These are phyloP conservation scores for Tetramorium bicarinatum DNA, from an alignment of 2,888 invertebrate genomes.

Conservation along the genomic window DNA sequence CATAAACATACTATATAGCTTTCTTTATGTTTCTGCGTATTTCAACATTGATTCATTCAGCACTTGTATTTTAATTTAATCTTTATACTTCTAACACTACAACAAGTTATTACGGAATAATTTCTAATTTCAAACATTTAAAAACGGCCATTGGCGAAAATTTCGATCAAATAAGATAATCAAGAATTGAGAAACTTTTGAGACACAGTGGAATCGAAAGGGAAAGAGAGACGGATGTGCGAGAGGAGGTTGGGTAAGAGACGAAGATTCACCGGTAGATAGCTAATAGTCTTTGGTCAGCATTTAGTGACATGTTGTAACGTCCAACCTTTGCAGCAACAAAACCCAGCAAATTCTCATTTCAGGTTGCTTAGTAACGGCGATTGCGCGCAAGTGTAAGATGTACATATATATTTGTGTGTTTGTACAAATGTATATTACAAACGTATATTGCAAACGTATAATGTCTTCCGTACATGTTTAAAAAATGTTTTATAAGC, in stretches of 20 bases:
- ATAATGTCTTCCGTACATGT: background rate
- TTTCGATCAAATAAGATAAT: slow-evolving; percentile 19
- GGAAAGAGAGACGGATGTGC: slow-evolving; percentile 44
- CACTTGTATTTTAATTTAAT: background rate
- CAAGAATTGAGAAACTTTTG: slow-evolving; percentile 22
- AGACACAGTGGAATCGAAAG: slow-evolving; percentile 24
- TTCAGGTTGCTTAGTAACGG: slow-evolving; percentile 76
- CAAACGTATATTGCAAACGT: no score
- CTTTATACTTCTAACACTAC: background rate
- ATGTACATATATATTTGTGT: background rate
- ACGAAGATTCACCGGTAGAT: slow-evolving; percentile 70
- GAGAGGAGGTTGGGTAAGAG: slow-evolving; percentile 31
- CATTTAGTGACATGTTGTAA: slow-evolving; percentile 76
- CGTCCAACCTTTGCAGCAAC: slow-evolving; percentile 55
- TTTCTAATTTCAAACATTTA: background rate
- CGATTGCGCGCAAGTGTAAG: slow-evolving; percentile 70
- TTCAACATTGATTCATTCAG: background rate
- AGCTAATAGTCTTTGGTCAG: slow-evolving; percentile 78
- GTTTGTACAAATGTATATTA: background rate
- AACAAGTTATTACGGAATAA: background rate
- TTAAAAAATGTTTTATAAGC: background rate
- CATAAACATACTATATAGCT: background rate
- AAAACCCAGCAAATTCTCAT: slow-evolving; percentile 77
- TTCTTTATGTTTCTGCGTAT: background rate
- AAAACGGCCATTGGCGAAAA: background rate